These are phyloP conservation scores for Porphyrio hochstetteri DNA, from an alignment of 2,113 vertebrate genomes.

Conservation along the genomic window DNA sequence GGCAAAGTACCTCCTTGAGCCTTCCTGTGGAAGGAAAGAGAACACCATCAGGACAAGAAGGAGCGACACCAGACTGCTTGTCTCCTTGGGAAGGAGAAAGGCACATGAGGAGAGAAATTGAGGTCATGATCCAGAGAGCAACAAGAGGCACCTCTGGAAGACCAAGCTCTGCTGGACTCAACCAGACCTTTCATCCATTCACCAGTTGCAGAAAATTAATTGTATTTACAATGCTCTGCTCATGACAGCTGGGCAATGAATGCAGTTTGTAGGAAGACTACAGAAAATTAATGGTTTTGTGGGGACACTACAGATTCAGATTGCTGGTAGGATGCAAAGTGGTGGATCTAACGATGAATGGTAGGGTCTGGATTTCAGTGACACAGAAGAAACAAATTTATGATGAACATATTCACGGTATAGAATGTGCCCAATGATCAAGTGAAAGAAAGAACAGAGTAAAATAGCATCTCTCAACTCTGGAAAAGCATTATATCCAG, in stretches of 20 bases:
- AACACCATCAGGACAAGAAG: background rate
- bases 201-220: background rate
- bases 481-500: too few relatives aligned
- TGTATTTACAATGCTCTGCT: background rate
- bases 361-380: background rate
- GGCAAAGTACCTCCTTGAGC: background rate
- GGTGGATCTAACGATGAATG: background rate
- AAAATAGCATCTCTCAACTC: background rate
- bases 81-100: background rate
- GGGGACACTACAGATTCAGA: background rate
- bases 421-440: background rate
- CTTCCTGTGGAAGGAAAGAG: background rate
- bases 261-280: background rate
- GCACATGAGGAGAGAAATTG: accelerated
- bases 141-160: background rate
- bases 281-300: background rate
- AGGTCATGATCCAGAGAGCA: background rate
- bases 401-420: background rate
- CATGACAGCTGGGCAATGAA: background rate
- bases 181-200: background rate
- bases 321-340: background rate
- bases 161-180: background rate
- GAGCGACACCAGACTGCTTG: background rate
- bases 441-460: background rate
- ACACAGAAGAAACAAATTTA: background rate